phyloP scores from a whole-genome alignment of 1,140 invertebrate species.

The Drosophila pseudoobscura region DNA sequence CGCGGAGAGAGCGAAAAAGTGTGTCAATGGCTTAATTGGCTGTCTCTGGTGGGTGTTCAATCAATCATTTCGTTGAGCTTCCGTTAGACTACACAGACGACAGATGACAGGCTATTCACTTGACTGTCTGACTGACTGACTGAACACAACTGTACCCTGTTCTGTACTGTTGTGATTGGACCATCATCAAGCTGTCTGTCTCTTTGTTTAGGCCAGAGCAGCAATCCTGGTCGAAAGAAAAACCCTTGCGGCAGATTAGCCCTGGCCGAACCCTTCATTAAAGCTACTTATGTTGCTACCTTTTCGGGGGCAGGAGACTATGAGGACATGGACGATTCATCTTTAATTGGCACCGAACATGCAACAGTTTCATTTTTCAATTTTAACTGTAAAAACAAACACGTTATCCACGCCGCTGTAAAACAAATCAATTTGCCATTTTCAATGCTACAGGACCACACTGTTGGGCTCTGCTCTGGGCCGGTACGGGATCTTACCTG shows the following conservation, averaged over 20 bases:
- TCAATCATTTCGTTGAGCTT: slow-evolving; percentile 57
- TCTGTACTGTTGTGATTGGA: too few relatives aligned
- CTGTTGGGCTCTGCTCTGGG: neutral
- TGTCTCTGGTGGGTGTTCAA: slow-evolving; percentile 47
- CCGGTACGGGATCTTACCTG: slow-evolving; percentile 24
- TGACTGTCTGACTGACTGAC: slow-evolving; percentile 19
- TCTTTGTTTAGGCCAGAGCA: slow-evolving; percentile 34
- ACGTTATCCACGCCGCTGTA: slow-evolving; percentile 70
- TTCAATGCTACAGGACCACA: slow-evolving; percentile 53
- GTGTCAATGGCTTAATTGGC: slow-evolving; percentile 74
- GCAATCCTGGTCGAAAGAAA: slow-evolving; percentile 16
- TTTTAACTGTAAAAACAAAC: slow-evolving; percentile 81
- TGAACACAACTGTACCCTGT: slow-evolving; percentile 20
- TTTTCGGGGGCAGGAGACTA: slow-evolving; percentile 13
- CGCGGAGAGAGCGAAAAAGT: slow-evolving; percentile 42
- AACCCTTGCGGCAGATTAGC: slow-evolving; percentile 40
- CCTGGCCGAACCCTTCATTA: slow-evolving; percentile 70
- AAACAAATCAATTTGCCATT: slow-evolving; percentile 74
- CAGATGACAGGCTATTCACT: slow-evolving; percentile 7
- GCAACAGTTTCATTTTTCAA: slow-evolving; percentile 79
- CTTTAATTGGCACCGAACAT: slow-evolving; percentile 74
- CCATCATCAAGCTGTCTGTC: slow-evolving; percentile 48
- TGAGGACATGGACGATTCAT: slow-evolving; percentile 15
- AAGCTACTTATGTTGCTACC: slow-evolving; percentile 70
- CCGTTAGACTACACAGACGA: slow-evolving; percentile 17